Evolutionary conservation across 2,888 invertebrate genomes (phyloP).

Genomic region (Hoplodrina blanda): DNA sequence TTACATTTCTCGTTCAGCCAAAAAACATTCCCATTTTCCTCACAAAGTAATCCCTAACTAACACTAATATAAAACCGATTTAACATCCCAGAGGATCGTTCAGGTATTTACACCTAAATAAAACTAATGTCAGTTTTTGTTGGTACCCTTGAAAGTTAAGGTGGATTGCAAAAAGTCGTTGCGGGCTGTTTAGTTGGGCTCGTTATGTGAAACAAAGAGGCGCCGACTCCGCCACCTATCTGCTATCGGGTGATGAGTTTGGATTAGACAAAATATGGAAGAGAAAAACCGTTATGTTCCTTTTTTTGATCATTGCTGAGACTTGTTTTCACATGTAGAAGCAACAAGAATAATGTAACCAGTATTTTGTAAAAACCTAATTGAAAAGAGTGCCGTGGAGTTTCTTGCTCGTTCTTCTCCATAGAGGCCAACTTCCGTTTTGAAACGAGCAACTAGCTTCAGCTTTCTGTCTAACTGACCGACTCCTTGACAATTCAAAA

Average conservation of each 20-base stretch:
- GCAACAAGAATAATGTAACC: no score
- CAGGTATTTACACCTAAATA: constrained; percentile 52
- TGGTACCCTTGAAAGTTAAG: constrained; percentile 52
- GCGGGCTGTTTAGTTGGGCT: constrained; percentile 80
- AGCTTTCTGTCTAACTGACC: no score
- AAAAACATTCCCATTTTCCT: neutral
- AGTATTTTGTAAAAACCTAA: no score
- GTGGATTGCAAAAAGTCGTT: constrained; percentile 79
- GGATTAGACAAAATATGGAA: constrained; percentile 44
- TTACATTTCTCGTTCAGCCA: no score
- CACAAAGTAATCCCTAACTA: constrained; percentile 11
- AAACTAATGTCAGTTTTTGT: constrained; percentile 66
- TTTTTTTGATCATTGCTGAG: no score
- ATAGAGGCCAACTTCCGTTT: no score
- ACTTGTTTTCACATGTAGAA: no score
- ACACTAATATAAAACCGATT: constrained; percentile 33
- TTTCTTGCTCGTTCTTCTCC: no score
- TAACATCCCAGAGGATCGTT: constrained; percentile 16
- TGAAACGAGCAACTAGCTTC: no score
- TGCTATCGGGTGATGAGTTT: constrained; percentile 67
- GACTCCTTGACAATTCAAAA: no score
- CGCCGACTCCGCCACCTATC: constrained; percentile 75
- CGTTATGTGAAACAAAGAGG: constrained; percentile 82
- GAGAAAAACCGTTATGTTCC: neutral
- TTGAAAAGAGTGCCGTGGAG: no score